A percentile compares a stretch with the other conserved stretches of the same genome.
phyloP scores from a whole-genome alignment of 2,888 invertebrate genomes.

The Galerucella nymphaeae region DNA sequence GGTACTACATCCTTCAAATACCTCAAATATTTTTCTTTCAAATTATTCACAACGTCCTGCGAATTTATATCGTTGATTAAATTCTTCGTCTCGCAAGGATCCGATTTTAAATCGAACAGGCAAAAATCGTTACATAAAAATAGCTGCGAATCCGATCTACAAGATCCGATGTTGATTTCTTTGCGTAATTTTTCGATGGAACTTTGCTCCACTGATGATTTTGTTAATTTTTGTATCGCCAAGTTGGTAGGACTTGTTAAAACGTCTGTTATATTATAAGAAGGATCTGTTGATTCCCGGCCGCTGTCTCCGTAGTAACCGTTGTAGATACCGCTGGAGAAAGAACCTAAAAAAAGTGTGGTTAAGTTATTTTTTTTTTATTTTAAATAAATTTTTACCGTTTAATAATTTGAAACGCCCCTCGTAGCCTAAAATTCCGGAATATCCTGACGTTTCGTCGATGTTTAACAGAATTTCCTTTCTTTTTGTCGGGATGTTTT shows the following conservation, averaged over 20 bases:
- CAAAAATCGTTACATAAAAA: slow-evolving; percentile 49
- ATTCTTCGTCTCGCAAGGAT: slow-evolving; percentile 60
- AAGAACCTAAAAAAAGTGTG: slow-evolving; percentile 46
- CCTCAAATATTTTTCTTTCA: slow-evolving; percentile 45
- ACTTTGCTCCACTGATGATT: slow-evolving; percentile 31
- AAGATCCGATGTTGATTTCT: slow-evolving; percentile 43
- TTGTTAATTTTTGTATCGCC: slow-evolving; percentile 50
- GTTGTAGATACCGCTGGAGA: slow-evolving; percentile 50
- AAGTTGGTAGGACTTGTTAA: slow-evolving; percentile 53
- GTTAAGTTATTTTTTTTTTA: neutral
- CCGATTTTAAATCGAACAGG: slow-evolving; percentile 57
- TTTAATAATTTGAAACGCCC: slow-evolving; percentile 60
- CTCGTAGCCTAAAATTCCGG: slow-evolving; percentile 57
- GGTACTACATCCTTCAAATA: slow-evolving; percentile 47
- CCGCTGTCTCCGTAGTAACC: slow-evolving; percentile 54
- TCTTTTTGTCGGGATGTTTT: slow-evolving; percentile 46
- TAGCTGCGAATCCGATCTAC: slow-evolving; percentile 26
- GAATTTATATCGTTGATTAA: slow-evolving; percentile 46
- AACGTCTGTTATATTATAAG: slow-evolving; percentile 51
- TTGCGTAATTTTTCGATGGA: slow-evolving; percentile 29
- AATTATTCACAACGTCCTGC: slow-evolving; percentile 40
- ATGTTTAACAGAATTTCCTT: slow-evolving; percentile 57
- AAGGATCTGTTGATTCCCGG: slow-evolving; percentile 46
- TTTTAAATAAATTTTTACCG: slow-evolving; percentile 48
- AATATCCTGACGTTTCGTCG: slow-evolving; percentile 57